These are phyloP conservation scores for Lates japonicus DNA, from an alignment of 2,797 vertebrate species.

Conservation along the genomic window DNA sequence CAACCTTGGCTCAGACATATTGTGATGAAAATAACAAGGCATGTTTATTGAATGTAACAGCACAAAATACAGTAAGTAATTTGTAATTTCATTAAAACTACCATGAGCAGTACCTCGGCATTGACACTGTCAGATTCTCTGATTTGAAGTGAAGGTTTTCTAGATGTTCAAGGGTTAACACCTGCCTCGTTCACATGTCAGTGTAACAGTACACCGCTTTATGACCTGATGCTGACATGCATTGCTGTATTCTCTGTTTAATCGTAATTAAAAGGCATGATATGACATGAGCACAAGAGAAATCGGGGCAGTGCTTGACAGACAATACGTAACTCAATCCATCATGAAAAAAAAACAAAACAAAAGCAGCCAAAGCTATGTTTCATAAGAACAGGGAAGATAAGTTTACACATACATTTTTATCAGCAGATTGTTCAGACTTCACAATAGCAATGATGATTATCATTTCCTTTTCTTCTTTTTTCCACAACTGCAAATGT, in stretches of 20 bases:
- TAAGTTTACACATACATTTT: background rate
- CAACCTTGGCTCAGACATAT: background rate
- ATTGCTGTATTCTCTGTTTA: constrained; percentile 30
- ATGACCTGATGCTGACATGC: constrained; percentile 56
- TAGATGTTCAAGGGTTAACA: constrained; percentile 41
- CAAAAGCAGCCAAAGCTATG: background rate
- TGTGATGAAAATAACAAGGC: background rate
- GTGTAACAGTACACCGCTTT: constrained; percentile 29
- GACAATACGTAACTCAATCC: constrained; percentile 32
- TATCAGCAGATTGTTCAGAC: background rate
- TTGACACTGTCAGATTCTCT: background rate
- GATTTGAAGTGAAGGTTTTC: background rate
- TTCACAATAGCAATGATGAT: no score
- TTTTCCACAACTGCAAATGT: background rate
- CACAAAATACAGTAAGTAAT: background rate
- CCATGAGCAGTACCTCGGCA: background rate
- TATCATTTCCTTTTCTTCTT: background rate
- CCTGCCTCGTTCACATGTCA: constrained; percentile 14
- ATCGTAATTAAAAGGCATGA: constrained; percentile 67
- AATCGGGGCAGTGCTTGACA: constrained; percentile 7
- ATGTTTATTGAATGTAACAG: background rate
- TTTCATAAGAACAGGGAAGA: background rate
- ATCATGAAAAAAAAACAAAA: background rate
- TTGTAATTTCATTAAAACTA: background rate
- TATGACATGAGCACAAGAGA: constrained; percentile 50